Conservation (phyloP, 2,888 invertebrate genomes). For the Adelphocoris suturalis region DNA sequence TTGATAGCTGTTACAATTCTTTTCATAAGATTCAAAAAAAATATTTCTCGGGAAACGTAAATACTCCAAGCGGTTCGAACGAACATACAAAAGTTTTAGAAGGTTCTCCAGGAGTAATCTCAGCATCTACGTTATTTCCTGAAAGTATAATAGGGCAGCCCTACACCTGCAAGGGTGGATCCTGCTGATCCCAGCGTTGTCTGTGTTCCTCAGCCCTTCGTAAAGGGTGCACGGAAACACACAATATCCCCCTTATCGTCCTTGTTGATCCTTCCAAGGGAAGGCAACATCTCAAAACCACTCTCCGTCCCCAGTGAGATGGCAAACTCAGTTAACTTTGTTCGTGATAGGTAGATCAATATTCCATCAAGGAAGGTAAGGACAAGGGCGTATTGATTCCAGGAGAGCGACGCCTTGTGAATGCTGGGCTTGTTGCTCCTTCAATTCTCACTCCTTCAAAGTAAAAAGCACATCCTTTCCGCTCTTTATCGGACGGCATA, state of each 20-base stretch:
- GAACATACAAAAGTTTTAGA: neutral
- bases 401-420: constrained; percentile 2
- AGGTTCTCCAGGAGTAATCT: neutral
- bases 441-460: neutral
- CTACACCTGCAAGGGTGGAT: neutral
- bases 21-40: too few relatives aligned
- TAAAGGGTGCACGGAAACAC: constrained; percentile 2
- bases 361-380: constrained; percentile 55
- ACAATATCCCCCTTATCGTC: constrained; percentile 21
- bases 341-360: constrained; percentile 64
- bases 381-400: constrained; percentile 53
- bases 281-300: constrained; percentile 26
- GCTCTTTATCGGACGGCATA: neutral
- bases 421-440: neutral
- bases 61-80: too few relatives aligned
- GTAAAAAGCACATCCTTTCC: neutral
- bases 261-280: neutral
- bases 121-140: neutral
- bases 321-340: constrained; percentile 65
- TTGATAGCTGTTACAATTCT: too few relatives aligned
- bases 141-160: neutral
- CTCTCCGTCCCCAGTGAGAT: constrained; percentile 17
- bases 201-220: neutral
- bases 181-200: neutral
- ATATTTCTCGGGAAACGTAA: too few relatives aligned